Evolutionary conservation across 2,888 invertebrate genomes (phyloP).

Genomic region (Pachliopta kotzebuea): DNA sequence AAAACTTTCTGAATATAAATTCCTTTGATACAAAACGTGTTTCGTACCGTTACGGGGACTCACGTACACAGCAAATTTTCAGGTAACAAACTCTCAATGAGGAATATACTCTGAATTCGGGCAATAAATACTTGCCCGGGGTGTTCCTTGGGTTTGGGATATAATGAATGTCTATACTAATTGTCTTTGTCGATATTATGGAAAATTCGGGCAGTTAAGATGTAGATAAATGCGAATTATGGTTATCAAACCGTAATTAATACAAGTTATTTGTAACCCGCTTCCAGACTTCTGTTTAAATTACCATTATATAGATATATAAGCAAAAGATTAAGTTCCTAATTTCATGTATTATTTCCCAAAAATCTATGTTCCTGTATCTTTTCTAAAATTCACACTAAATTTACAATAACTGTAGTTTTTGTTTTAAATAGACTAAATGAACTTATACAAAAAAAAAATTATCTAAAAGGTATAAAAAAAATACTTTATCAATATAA

Average conservation of each 20-base stretch:
- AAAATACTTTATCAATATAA: no score
- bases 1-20: constrained; percentile 25
- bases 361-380: no score
- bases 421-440: no score
- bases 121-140: constrained; percentile 65
- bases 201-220: constrained; percentile 65
- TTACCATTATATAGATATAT: not conserved
- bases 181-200: constrained; percentile 59
- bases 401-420: no score
- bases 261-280: constrained; percentile 2
- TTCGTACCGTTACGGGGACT: constrained; percentile 31
- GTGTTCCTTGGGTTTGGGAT: constrained; percentile 49
- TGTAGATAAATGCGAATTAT: constrained; percentile 61
- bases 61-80: constrained; percentile 28
- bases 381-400: no score
- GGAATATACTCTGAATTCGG: constrained; percentile 47
- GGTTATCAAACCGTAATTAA: constrained; percentile 32
- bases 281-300: constrained; percentile 7
- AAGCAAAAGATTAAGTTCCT: no score
- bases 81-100: constrained; percentile 25
- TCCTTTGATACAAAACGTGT: constrained; percentile 20
- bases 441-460: no score
- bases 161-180: constrained; percentile 61
- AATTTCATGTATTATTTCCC: no score
- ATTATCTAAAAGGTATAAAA: no score